Evolutionary conservation across 2,888 invertebrate genomes (phyloP).

Genomic region (Perizoma flavofasciatum): DNA sequence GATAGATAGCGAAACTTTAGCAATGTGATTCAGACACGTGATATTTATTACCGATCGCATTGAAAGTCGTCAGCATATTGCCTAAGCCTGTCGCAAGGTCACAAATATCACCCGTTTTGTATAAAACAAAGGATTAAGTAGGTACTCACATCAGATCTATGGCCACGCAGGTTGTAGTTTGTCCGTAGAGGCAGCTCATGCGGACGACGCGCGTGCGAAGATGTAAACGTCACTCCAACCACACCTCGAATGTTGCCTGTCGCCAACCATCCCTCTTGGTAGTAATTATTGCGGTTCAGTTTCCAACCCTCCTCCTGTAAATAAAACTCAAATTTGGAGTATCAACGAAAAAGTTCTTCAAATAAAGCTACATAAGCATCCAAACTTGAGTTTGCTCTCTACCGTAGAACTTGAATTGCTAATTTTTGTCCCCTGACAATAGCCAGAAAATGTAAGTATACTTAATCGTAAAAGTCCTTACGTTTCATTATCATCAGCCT

Average conservation of each 20-base stretch:
- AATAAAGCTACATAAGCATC: neutral
- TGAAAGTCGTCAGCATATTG: too few relatives aligned
- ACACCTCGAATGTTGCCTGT: constrained; percentile 97
- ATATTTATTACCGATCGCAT: too few relatives aligned
- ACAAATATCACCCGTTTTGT: too few relatives aligned
- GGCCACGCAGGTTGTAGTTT: constrained; percentile 98
- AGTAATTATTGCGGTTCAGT: constrained; percentile 96
- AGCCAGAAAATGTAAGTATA: neutral
- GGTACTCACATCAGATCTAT: constrained; percentile 94
- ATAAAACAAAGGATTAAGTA: neutral
- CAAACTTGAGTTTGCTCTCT: neutral
- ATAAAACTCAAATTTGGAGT: constrained; percentile 18
- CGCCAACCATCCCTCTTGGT: constrained; percentile 98
- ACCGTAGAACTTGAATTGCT: neutral
- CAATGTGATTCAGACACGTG: too few relatives aligned
- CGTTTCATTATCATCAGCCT: too few relatives aligned
- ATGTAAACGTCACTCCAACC: constrained; percentile 98
- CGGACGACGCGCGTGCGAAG: constrained; percentile 94
- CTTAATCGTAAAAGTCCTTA: too few relatives aligned
- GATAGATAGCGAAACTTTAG: too few relatives aligned
- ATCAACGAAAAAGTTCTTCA: neutral
- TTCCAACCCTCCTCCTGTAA: constrained; percentile 97
- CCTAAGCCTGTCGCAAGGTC: too few relatives aligned
- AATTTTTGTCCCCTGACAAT: neutral
- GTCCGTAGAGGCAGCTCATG: constrained; percentile 94